Evolutionary conservation across 2,113 vertebrate genomes (phyloP), one percentile per base, ranked within the genome.

Genomic region (Scopus umbretta): DNA sequence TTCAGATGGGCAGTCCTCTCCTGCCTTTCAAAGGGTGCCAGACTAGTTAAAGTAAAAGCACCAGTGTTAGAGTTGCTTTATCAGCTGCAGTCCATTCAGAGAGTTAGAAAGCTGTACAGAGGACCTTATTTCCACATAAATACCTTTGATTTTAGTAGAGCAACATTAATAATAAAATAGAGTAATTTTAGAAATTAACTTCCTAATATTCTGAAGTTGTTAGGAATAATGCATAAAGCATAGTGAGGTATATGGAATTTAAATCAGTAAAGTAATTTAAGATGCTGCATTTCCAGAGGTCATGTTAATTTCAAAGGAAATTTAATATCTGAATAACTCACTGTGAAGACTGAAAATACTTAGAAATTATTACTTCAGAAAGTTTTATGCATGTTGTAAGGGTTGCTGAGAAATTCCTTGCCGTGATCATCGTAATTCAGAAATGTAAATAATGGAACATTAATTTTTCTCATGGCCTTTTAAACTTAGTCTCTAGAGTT

Each of bases 271-370:
- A 74, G 86, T 94, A 95, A 66, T 94, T 96, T 86, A 90, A 88
- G 40, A 80, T 94, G 42, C 59, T 96, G 73, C 83, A 79, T 98
- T 95, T 96, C 86, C 67, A 95, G 87, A 96, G 97, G 85, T 83
- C 88, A 85, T 93, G 61, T 76, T 92, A 89, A 90, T 93, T 90
- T 95, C 74, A 56, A 84, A 91, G 80, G 63, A 96, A 95, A 96
- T 96, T 80, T 92, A 96, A 91, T 97, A 86, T 86, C 68, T 88
- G 94, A 97, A 88, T 93, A 94, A 96, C 89, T 97, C 53, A 67
- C 58, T 89, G 34, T 61, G 76, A 90, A 91, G 62, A 85, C 50
- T 81, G 92, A 92, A 96, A 92, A 71, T 84, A 34, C 73, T 45
- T 92, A 49, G 29, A 97, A 94, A 79, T 95, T 68, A 93, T 67